Conservation (phyloP, 2,113 vertebrate genomes). For the Alces alces region DNA sequence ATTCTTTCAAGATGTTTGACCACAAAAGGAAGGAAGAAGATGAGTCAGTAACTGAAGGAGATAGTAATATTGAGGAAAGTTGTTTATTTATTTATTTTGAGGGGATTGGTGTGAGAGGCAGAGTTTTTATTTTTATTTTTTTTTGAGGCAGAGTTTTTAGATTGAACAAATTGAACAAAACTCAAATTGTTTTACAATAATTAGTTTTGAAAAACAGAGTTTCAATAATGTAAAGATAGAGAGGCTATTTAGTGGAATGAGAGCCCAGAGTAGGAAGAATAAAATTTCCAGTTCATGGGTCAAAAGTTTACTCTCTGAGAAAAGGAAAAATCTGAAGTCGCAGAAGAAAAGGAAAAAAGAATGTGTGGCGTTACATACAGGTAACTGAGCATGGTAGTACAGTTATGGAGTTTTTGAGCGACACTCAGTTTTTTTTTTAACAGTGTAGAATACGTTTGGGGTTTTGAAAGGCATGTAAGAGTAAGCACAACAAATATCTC, state of each 20-base stretch:
- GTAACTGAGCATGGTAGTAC: not conserved
- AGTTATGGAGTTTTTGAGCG: not conserved
- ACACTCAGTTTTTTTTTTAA: not conserved
- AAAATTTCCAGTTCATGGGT: not conserved
- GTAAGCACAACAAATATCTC: not conserved
- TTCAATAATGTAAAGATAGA: not conserved
- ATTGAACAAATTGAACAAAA: not conserved
- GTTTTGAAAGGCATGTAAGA: not conserved
- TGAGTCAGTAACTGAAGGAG: not conserved
- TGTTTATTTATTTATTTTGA: not conserved
- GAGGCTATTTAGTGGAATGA: not conserved
- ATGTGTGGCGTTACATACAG: not conserved
- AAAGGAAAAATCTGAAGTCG: not conserved
- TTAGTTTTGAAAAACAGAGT: not conserved
- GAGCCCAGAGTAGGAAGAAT: not conserved
- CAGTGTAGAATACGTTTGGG: not conserved
- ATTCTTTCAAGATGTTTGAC: not conserved
- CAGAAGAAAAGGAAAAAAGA: not conserved
- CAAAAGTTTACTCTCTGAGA: not conserved
- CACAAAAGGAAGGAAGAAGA: not conserved
- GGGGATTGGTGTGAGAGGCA: not conserved
- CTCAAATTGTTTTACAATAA: not conserved
- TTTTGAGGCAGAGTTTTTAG: not conserved
- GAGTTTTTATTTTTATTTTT: not conserved
- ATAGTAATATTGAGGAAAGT: not conserved